Conservation (phyloP, 64 coral and sea anemone genomes). For the Pocillopora damicornis region DNA sequence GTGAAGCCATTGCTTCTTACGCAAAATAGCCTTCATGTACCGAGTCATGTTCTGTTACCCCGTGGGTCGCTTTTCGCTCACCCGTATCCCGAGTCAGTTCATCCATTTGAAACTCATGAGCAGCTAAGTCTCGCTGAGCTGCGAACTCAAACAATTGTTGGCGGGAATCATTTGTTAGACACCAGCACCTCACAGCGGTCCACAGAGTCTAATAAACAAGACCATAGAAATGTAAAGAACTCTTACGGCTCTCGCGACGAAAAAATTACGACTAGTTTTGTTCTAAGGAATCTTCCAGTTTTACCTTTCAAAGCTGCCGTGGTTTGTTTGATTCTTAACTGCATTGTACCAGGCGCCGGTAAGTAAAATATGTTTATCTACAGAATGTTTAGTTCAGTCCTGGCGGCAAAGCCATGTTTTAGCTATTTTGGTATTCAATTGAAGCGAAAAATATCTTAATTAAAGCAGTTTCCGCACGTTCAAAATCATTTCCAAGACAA, state of each 20-base stretch:
- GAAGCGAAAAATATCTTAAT: no score
- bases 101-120: conserved; percentile 44
- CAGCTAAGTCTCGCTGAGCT: conserved; percentile 15
- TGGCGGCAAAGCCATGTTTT: no score
- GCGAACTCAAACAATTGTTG: background rate
- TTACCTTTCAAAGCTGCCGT: conserved; percentile 55
- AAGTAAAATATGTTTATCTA: background rate
- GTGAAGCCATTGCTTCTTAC: conserved; percentile 45
- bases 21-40: conserved; percentile 59
- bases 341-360: conserved; percentile 45
- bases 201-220: background rate
- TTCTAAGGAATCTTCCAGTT: conserved; percentile 36
- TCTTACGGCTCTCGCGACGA: background rate
- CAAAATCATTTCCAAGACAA: no score
- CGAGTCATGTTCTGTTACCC: conserved; percentile 54
- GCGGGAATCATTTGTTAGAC: conserved; percentile 14
- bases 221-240: background rate
- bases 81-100: conserved; percentile 36
- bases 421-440: no score
- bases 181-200: background rate
- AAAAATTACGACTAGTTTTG: background rate
- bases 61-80: conserved; percentile 38
- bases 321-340: conserved; percentile 56
- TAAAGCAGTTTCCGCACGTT: no score
- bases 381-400: background rate